These are phyloP conservation scores for Apotomis turbidana DNA, from an alignment of 2,888 invertebrate species.

Conservation along the genomic window DNA sequence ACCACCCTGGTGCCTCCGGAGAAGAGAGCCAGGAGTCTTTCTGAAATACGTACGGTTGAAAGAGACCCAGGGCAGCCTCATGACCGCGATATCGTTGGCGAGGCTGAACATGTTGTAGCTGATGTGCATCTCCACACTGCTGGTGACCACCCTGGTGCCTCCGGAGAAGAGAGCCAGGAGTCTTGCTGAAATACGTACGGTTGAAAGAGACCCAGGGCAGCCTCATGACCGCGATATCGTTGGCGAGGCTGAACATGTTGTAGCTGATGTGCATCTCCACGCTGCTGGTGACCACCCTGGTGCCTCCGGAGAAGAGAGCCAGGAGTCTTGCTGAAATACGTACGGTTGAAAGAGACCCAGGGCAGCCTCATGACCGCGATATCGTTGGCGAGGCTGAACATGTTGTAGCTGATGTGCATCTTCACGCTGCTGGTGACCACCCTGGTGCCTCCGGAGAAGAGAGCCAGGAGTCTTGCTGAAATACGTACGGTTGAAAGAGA, in stretches of 20 bases:
- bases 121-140: slow-evolving; percentile 49
- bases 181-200: slow-evolving; percentile 44
- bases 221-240: slow-evolving; percentile 56
- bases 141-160: slow-evolving; percentile 41
- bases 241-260: slow-evolving; percentile 40
- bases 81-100: slow-evolving; percentile 55
- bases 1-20: background rate
- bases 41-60: slow-evolving; percentile 45
- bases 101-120: slow-evolving; percentile 46
- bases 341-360: slow-evolving; percentile 43
- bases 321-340: slow-evolving; percentile 27
- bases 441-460: no score
- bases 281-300: slow-evolving; percentile 42
- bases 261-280: slow-evolving; percentile 53
- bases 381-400: slow-evolving; percentile 48
- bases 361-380: slow-evolving; percentile 53
- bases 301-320: no score
- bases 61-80: slow-evolving; percentile 43
- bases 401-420: slow-evolving; percentile 52
- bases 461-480: background rate
- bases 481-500: slow-evolving; percentile 45
- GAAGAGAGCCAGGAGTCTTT: no score
- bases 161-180: no score
- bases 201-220: slow-evolving; percentile 38
- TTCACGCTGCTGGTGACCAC: slow-evolving; percentile 45